Conservation (phyloP, 2,888 invertebrate species). For the Lasioglossum malachurum region DNA sequence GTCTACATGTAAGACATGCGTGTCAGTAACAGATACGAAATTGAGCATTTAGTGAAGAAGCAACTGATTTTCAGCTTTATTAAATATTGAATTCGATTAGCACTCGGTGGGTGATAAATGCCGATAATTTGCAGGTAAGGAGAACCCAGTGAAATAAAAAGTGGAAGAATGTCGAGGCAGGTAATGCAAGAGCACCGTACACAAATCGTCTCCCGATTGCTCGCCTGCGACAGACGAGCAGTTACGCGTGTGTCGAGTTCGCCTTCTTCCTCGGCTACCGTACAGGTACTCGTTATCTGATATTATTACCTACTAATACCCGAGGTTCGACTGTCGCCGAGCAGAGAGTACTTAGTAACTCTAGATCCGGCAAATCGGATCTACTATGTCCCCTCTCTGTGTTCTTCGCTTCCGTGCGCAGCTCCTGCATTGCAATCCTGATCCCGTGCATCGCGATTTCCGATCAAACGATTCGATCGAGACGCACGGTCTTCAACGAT, state of each 20-base stretch:
- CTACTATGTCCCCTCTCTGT: conserved; percentile 24
- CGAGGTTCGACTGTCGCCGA: conserved; percentile 56
- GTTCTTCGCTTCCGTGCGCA: conserved; percentile 31
- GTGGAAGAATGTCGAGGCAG: neutral
- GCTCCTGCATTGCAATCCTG: conserved; percentile 17
- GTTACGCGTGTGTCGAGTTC: conserved; percentile 24
- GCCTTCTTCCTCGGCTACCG: conserved; percentile 60
- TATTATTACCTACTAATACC: conserved; percentile 78
- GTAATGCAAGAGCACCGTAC: conserved; percentile 43
- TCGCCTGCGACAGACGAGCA: conserved; percentile 30
- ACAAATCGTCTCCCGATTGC: conserved; percentile 35
- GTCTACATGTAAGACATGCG: too few relatives aligned
- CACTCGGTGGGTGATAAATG: neutral
- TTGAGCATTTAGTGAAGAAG: too few relatives aligned
- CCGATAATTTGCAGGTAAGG: neutral
- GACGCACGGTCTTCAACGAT: neutral
- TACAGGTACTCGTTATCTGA: conserved; percentile 74
- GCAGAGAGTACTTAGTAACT: conserved; percentile 74
- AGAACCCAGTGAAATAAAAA: neutral
- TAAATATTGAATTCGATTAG: neutral
- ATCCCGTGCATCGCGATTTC: conserved; percentile 21
- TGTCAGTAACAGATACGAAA: too few relatives aligned
- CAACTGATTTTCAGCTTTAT: too few relatives aligned
- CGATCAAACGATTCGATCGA: conserved; percentile 18
- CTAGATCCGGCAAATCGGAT: conserved; percentile 71